Evolutionary conservation across 2,113 vertebrate genomes (phyloP), one percentile per base, ranked within the genome.

Genomic region (Antigone vipio): DNA sequence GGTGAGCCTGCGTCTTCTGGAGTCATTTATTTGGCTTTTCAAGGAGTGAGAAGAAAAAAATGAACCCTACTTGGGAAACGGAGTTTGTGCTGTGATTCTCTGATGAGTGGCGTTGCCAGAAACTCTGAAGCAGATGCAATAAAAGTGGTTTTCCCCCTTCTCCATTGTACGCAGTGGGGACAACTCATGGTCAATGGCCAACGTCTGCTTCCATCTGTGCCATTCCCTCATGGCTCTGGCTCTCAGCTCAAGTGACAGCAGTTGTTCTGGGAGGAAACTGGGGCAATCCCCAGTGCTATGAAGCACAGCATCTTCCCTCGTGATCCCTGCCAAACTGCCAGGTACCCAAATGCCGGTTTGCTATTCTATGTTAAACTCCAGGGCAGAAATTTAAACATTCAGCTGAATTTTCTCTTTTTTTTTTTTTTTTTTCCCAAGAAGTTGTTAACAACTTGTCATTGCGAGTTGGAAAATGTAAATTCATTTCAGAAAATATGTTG

Each of bases 401-500:
- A 59, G 15, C 12, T 89, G 24, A 55, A 32, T 40, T 77, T n/a
- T 60, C 14, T 71, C 18, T 30, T 58, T 35, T 5, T 16, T 22
- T 72, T 13, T 17, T 27, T 21, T 14, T 32, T 72, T 29, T 9
- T 45, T 8, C 26, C 53, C 56, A 66, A 55, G 42, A 11, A 88
- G 14, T 23, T 80, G 27, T 92, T 91, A 87, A 24, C 79, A 71
- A 24, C 60, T 77, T 95, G 88, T 72, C 47, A 27, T 49, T 91
- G 83, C 0, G 2, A 40, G 49, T 22, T 87, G 80, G 76, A 78
- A 88, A 94, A 84, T 35, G n/a, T 23, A 94, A 92, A 75, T 71
- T 24, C 56, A 26, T 87, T 93, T 84, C 44, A 91, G 86, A 96
- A 95, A 96, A 82, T 73, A 89, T 53, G 49, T 91, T 95, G 88